Conservation (phyloP, 2,113 vertebrate species). For the Loxodonta africana region DNA sequence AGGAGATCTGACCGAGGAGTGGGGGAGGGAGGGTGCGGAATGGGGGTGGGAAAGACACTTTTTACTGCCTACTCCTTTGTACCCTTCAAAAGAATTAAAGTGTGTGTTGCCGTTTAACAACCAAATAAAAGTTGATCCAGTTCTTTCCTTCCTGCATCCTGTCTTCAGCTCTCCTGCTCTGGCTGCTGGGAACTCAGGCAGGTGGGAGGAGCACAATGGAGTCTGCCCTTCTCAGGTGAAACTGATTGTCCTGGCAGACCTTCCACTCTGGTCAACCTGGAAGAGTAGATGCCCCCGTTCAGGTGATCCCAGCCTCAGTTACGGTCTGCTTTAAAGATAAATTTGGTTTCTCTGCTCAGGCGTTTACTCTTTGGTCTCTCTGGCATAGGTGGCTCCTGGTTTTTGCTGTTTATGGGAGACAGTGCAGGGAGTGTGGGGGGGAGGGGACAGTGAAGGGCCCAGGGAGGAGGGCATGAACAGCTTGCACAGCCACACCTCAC, state of each 20-base stretch:
- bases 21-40: background rate
- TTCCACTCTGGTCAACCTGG: constrained; percentile 38
- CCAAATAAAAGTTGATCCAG: constrained; percentile 26
- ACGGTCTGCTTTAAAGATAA: constrained; percentile 34
- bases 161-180: background rate
- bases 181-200: constrained; percentile 20
- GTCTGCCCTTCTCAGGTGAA: background rate
- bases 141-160: constrained; percentile 28
- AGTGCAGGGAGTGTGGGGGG: background rate
- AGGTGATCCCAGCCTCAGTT: background rate
- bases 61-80: background rate
- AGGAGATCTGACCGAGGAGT: constrained; percentile 29
- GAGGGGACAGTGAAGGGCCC: background rate
- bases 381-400: background rate
- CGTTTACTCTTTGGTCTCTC: constrained; percentile 64
- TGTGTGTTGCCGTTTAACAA: constrained; percentile 38
- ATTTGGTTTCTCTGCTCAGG: constrained; percentile 71
- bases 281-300: background rate
- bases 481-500: background rate
- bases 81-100: constrained; percentile 12
- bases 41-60: background rate
- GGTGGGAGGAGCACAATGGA: background rate
- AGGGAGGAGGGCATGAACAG: background rate
- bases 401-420: constrained; percentile 38
- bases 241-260: background rate